phyloP scores from a whole-genome alignment of 2,888 invertebrate species.

The Cantharis lateralis region DNA sequence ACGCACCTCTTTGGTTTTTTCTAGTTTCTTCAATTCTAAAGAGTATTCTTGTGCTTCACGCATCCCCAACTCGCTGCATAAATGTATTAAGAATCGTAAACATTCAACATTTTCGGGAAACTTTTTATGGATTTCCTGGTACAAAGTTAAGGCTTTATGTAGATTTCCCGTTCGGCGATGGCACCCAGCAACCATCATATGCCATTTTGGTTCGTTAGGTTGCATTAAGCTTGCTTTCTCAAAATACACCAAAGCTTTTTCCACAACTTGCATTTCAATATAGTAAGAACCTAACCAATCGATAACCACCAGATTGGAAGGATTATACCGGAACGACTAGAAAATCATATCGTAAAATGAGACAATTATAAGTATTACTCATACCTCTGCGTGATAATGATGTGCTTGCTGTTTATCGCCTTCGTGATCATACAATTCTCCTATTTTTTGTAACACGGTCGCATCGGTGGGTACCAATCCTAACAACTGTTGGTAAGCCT shows the following conservation, averaged over 20 bases:
- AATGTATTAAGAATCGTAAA: constrained; percentile 83
- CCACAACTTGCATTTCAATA: constrained; percentile 85
- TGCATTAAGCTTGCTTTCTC: constrained; percentile 77
- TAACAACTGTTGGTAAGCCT: constrained; percentile 75
- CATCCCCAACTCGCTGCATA: constrained; percentile 88
- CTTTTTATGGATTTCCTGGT: constrained; percentile 81
- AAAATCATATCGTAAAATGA: constrained; percentile 32
- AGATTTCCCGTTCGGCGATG: constrained; percentile 77
- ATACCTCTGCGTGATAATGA: constrained; percentile 80
- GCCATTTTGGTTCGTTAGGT: constrained; percentile 82
- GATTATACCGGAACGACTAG: constrained; percentile 72
- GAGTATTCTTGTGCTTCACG: constrained; percentile 87
- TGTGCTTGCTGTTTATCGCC: constrained; percentile 91
- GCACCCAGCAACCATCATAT: constrained; percentile 84
- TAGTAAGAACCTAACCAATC: constrained; percentile 90
- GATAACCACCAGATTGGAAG: constrained; percentile 75
- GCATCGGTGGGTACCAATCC: constrained; percentile 89
- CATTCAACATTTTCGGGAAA: constrained; percentile 97
- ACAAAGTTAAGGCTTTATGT: constrained; percentile 67
- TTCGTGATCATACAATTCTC: constrained; percentile 85
- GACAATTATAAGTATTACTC: constrained; percentile 30
- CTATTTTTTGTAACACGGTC: constrained; percentile 84
- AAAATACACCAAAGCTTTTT: constrained; percentile 83
- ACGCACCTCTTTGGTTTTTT: constrained; percentile 61
- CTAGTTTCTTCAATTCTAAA: constrained; percentile 76